Evolutionary conservation across 2,113 vertebrate genomes (phyloP), one percentile per base, ranked within the genome.

Genomic region (Tretioscincus oriximinensis): DNA sequence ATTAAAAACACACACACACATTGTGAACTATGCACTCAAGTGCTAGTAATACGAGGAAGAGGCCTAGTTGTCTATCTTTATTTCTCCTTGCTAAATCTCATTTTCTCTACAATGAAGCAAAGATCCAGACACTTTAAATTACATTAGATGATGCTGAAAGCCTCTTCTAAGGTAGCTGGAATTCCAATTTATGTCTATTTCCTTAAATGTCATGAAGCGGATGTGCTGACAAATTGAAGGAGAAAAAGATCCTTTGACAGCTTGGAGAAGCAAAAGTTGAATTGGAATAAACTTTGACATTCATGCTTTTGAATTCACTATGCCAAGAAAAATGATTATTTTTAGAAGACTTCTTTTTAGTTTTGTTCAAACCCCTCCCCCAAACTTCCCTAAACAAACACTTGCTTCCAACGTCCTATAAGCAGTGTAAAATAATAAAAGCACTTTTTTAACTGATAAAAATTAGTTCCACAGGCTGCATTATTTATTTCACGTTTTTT

Each of bases 281-380:
- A 60, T 54, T 67, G 54, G 26, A 60, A 76, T 61, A 75, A 68
- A 18, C 26, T 81, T 75, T 81, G 73, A 68, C 51, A 47, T 29
- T 58, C 64, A 47, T 81, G 80, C 9, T 75, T 41, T 22, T 47
- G 73, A 75, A 81, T 75, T 81, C 28, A 68, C 47, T 75, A 61
- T 26, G 35, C 35, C n/a, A 68, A 68, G 35, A 60, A 81, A 81
- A 76, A 69, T 47, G 18, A 74, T n/a, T 58, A 10, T 74, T 45
- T 18, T 74, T 45, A 67, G 58, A 68, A 61, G 64, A 69, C 72
- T 75, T 2, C 54, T 58, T 5, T 45, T 29, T 51, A 29, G 74
- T 60, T 81, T 60, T 29, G 14, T 81, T 20, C 64, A 76, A 68
- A 81, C 28, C 8, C 11, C 24, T 68, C 26, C 24, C 60, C 35